Evolutionary conservation across 2,888 invertebrate species (phyloP).

Genomic region (Aspidiotus destructor): DNA sequence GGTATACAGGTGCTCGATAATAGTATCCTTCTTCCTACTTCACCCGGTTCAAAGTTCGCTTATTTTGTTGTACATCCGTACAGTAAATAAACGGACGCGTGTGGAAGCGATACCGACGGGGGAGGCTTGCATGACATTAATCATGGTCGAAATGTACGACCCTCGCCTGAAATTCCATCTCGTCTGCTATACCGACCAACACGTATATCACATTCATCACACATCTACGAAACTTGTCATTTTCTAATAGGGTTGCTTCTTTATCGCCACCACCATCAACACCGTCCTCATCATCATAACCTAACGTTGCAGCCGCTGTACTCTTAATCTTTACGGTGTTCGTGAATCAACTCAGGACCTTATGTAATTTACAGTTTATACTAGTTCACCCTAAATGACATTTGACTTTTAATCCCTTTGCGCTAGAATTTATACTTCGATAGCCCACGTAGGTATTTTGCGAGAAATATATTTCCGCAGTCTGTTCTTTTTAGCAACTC

Average conservation of each 20-base stretch:
- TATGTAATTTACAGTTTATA: neutral
- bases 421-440: no score
- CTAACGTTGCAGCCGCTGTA: neutral
- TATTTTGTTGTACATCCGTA: neutral
- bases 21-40: neutral
- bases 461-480: no score
- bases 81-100: neutral
- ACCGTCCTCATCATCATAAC: neutral
- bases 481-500: no score
- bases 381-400: slow-evolving; percentile 9
- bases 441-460: no score
- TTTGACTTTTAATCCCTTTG: slow-evolving; percentile 13
- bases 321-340: slow-evolving; percentile 1
- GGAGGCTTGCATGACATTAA: slow-evolving; percentile 23
- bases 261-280: neutral
- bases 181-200: slow-evolving; percentile 25
- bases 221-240: slow-evolving; percentile 26
- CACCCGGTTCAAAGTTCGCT: no score
- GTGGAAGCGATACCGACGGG: neutral
- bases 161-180: slow-evolving; percentile 28
- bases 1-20: neutral
- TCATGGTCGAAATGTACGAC: slow-evolving; percentile 23
- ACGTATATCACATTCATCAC: slow-evolving; percentile 28
- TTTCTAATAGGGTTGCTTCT: slow-evolving; percentile 27
- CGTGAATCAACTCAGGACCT: slow-evolving; percentile 3